These are phyloP conservation scores for Lamellibrachia columna DNA, from an alignment of 2,888 invertebrate species.

Conservation along the genomic window DNA sequence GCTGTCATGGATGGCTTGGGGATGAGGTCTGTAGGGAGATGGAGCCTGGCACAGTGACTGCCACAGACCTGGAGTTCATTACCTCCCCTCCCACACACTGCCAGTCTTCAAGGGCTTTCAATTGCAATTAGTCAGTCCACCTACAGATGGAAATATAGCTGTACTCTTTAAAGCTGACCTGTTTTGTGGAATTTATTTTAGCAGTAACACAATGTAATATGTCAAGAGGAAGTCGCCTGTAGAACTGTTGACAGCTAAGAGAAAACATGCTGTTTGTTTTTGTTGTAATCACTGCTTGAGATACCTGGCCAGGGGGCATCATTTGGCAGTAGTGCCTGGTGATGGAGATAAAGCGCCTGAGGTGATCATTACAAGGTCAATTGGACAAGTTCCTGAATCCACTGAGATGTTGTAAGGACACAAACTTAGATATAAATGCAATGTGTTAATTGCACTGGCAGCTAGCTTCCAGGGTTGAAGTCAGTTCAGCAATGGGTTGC, in stretches of 20 bases:
- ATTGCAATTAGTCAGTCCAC: not conserved
- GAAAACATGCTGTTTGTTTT: not conserved
- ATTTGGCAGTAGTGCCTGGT: not conserved
- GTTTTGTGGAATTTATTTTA: not conserved
- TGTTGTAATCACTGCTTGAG: not conserved
- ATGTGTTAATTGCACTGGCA: not conserved
- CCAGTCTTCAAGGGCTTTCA: not conserved
- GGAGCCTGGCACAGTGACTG: not conserved
- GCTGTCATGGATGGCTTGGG: not conserved
- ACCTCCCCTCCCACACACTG: not conserved
- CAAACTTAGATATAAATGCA: not conserved
- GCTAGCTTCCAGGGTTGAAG: not conserved
- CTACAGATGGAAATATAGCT: not conserved
- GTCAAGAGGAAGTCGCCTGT: not conserved
- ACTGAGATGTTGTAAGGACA: not conserved
- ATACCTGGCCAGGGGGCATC: not conserved
- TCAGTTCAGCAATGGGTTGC: not conserved
- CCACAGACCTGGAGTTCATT: not conserved
- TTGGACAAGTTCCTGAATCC: not conserved
- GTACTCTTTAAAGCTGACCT: not conserved
- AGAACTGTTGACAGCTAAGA: not conserved
- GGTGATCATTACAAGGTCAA: not conserved
- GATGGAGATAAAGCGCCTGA: not conserved
- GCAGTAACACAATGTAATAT: not conserved
- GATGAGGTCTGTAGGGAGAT: not conserved